Evolutionary conservation across 2,113 vertebrate species (phyloP).

Genomic region (Falco punctatus): DNA sequence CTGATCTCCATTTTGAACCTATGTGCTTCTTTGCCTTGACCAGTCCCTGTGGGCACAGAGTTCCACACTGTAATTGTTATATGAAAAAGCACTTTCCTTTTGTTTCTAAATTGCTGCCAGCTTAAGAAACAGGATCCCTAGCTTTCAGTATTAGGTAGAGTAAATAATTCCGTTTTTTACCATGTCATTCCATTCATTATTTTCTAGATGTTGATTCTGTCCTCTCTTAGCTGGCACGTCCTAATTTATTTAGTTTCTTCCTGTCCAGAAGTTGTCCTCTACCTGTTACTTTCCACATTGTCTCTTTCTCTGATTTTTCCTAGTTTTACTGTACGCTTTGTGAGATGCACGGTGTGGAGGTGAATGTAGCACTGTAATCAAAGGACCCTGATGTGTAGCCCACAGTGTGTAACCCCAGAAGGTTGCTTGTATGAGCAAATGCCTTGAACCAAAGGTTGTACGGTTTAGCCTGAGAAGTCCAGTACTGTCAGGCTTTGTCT

Average conservation of each 20-base stretch:
- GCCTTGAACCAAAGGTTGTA: not conserved
- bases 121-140: not conserved
- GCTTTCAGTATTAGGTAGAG: conserved; percentile 6
- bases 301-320: not conserved
- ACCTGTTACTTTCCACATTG: not conserved
- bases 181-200: not conserved
- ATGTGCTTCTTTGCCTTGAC: not conserved
- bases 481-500: not conserved
- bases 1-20: not conserved
- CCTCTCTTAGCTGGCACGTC: not conserved
- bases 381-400: not conserved
- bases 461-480: not conserved
- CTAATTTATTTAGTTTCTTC: not conserved
- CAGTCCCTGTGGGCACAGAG: not conserved
- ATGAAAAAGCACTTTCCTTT: not conserved
- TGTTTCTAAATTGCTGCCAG: not conserved
- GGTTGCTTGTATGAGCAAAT: not conserved
- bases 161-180: not conserved
- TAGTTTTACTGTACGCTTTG: not conserved
- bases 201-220: not conserved
- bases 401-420: not conserved
- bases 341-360: not conserved
- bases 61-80: not conserved
- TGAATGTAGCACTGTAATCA: not conserved
- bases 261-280: not conserved